A percentile compares a stretch with the other conserved stretches of the same genome.
Conservation (phyloP, 92 coral and sea anemone species). For the Muricea muricata region DNA sequence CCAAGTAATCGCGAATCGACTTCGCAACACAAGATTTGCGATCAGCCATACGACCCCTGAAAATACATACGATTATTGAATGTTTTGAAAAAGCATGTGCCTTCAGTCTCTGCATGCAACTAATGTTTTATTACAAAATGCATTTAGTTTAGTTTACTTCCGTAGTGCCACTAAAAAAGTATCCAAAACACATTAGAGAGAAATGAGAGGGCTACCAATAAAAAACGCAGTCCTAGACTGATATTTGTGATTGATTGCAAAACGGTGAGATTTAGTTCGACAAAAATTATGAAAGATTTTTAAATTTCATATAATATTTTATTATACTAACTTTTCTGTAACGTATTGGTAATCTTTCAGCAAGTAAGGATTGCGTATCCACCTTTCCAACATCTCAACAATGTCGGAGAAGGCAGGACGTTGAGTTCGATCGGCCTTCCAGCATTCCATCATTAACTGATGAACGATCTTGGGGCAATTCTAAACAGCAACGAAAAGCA, state of each 20-base stretch:
- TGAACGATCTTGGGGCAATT: slow-evolving; percentile 83
- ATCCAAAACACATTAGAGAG: no score
- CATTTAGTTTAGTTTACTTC: no score
- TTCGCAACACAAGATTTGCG: slow-evolving; percentile 46
- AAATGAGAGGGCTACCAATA: no score
- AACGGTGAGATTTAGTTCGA: no score
- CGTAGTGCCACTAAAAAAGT: no score
- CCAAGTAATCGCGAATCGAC: slow-evolving; percentile 42
- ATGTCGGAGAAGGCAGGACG: slow-evolving; percentile 77
- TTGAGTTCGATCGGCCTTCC: slow-evolving; percentile 78
- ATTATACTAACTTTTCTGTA: slow-evolving; percentile 26
- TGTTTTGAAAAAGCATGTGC: background rate
- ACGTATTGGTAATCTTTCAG: slow-evolving; percentile 41
- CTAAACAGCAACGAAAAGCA: slow-evolving; percentile 28
- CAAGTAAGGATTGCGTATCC: slow-evolving; percentile 80
- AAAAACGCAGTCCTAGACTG: no score
- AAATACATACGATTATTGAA: background rate
- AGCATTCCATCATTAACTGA: slow-evolving; percentile 84
- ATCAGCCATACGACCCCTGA: slow-evolving; percentile 37
- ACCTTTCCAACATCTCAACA: slow-evolving; percentile 64
- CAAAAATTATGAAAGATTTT: no score
- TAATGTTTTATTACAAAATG: no score
- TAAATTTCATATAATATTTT: background rate
- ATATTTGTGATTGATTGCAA: no score
- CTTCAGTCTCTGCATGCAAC: no score